phyloP scores from a whole-genome alignment of 2,888 invertebrate species.

The Trachelus stipa region DNA sequence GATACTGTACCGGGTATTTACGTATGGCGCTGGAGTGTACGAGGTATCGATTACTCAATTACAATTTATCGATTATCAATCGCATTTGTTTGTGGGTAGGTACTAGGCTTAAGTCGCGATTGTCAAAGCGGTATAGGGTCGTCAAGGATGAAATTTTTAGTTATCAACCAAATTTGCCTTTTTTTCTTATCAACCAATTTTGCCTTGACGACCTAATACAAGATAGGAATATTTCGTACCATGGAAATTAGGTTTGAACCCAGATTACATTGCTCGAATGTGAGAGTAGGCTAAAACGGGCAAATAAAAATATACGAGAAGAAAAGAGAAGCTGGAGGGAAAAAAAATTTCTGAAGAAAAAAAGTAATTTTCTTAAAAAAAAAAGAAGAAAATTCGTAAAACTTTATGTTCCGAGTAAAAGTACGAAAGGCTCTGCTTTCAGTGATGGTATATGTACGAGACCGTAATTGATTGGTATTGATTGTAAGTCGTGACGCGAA shows the following conservation, averaged over 20 bases:
- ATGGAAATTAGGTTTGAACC: not conserved
- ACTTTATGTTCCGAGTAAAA: not conserved
- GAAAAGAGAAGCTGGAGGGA: not conserved
- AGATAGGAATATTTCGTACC: not conserved
- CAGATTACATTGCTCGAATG: not conserved
- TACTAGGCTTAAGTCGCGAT: not conserved
- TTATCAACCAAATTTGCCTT: no score
- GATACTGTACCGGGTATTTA: not conserved
- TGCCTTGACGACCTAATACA: not conserved
- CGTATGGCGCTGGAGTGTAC: not conserved
- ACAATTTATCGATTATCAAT: not conserved
- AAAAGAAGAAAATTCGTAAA: not conserved
- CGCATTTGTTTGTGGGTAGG: not conserved
- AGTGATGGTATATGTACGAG: not conserved
- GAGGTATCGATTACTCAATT: not conserved
- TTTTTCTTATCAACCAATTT: no score
- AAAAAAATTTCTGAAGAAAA: no score
- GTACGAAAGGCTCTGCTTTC: not conserved
- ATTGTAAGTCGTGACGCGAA: not conserved
- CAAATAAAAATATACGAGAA: not conserved
- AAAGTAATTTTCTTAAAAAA: no score
- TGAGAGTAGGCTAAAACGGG: not conserved
- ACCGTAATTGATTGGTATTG: not conserved
- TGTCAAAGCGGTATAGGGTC: not conserved
- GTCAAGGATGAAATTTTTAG: no score